These are phyloP conservation scores for Panthera leo DNA, from an alignment of 2,113 vertebrate genomes.

Conservation along the genomic window DNA sequence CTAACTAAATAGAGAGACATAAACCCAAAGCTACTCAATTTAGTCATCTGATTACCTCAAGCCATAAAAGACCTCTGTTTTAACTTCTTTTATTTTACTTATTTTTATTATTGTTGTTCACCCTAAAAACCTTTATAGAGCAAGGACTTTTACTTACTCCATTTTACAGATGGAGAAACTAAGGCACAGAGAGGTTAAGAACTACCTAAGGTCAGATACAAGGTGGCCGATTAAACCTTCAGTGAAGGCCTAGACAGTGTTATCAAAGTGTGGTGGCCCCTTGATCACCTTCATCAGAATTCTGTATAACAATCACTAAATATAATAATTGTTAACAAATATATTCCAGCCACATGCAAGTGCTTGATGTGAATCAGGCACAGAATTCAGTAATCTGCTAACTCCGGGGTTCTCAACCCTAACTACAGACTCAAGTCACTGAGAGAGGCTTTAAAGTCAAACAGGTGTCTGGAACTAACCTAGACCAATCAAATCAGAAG, in stretches of 20 bases:
- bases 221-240: background rate
- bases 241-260: background rate
- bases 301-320: background rate
- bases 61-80: background rate
- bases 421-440: background rate
- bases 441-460: background rate
- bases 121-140: background rate
- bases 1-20: background rate
- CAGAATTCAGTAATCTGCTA: too few species aligned
- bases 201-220: background rate
- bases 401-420: background rate
- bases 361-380: too few species aligned
- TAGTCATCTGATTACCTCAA: background rate
- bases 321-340: background rate
- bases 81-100: background rate
- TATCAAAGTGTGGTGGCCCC: background rate
- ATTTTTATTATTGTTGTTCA: background rate
- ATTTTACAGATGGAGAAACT: background rate
- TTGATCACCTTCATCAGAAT: background rate
- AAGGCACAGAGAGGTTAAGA: background rate
- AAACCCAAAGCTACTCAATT: background rate
- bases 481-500: background rate
- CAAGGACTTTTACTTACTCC: background rate
- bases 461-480: background rate
- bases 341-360: background rate